These are phyloP conservation scores for Trialeurodes vaporariorum DNA, from an alignment of 1,140 invertebrate genomes.

Conservation along the genomic window DNA sequence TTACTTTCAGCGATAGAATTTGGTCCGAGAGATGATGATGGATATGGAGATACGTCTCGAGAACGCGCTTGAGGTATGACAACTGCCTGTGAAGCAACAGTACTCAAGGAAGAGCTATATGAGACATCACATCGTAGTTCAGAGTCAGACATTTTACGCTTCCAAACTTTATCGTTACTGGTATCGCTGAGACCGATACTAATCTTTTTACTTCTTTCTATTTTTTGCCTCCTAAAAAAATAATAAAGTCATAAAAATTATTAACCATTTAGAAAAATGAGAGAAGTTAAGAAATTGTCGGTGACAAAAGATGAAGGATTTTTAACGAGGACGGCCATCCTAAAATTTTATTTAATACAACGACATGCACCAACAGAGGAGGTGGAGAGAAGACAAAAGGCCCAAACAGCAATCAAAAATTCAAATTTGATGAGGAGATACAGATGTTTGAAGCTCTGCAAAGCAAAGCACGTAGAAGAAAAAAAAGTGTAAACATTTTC, in stretches of 20 bases:
- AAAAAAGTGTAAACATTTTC: too few species aligned
- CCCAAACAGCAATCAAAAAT: too few species aligned
- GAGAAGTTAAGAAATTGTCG: background rate
- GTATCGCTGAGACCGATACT: background rate
- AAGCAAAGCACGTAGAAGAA: too few species aligned
- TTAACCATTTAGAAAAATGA: too few species aligned
- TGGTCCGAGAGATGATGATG: conserved; percentile 4
- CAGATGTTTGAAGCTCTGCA: too few species aligned
- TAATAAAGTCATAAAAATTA: too few species aligned
- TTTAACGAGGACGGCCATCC: too few species aligned
- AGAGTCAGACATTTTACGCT: conserved; percentile 65
- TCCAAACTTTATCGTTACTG: conserved; percentile 20
- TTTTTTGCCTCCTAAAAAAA: background rate
- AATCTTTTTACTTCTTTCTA: background rate
- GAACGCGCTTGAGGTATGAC: conserved; percentile 29
- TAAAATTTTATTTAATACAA: too few species aligned
- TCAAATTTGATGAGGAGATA: too few species aligned
- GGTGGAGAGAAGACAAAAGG: too few species aligned
- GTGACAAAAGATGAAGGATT: background rate
- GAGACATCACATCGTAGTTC: conserved; percentile 17
- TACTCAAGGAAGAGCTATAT: conserved; percentile 7
- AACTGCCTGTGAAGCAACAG: conserved; percentile 27
- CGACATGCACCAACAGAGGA: too few species aligned
- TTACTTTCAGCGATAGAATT: background rate
- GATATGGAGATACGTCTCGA: conserved; percentile 17